A percentile compares a stretch with the other conserved stretches of the same genome.
Conservation (phyloP, 2,888 invertebrate species). For the Gymnocheta viridis region DNA sequence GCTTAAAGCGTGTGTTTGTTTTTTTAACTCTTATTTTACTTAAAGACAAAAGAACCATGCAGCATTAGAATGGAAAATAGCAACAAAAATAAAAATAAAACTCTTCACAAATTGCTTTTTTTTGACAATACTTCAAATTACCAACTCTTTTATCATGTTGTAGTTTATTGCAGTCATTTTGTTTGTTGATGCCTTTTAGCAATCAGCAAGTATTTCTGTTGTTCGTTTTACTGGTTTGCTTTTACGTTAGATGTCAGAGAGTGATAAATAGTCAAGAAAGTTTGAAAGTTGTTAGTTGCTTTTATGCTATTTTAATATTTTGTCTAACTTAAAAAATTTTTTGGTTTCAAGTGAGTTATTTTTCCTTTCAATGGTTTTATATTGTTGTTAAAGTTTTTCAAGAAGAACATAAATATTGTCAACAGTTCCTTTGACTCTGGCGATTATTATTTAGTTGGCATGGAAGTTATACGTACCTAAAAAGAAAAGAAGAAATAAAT, state of each 20-base stretch:
- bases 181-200: slow-evolving; percentile 63
- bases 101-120: slow-evolving; percentile 70
- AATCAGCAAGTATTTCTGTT: slow-evolving; percentile 53
- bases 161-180: slow-evolving; percentile 65
- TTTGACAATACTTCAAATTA: slow-evolving; percentile 71
- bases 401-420: slow-evolving; percentile 13
- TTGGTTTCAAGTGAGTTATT: background rate
- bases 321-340: slow-evolving; percentile 5
- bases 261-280: slow-evolving; percentile 63
- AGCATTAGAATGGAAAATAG: slow-evolving; percentile 25
- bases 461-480: slow-evolving; percentile 44
- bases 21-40: slow-evolving; percentile 14
- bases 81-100: slow-evolving; percentile 19
- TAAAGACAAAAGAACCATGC: slow-evolving; percentile 44
- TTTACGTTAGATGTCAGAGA: slow-evolving; percentile 62
- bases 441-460: background rate
- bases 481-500: slow-evolving; percentile 24
- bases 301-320: slow-evolving; percentile 22
- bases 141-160: slow-evolving; percentile 67
- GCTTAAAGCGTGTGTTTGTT: slow-evolving; percentile 45
- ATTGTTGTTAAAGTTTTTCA: background rate
- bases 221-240: slow-evolving; percentile 28
- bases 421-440: slow-evolving; percentile 17
- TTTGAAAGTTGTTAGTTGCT: slow-evolving; percentile 48
- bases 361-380: slow-evolving; percentile 15